These are phyloP conservation scores for Pteropus rufus DNA, from an alignment of 2,797 vertebrate species.

Conservation along the genomic window DNA sequence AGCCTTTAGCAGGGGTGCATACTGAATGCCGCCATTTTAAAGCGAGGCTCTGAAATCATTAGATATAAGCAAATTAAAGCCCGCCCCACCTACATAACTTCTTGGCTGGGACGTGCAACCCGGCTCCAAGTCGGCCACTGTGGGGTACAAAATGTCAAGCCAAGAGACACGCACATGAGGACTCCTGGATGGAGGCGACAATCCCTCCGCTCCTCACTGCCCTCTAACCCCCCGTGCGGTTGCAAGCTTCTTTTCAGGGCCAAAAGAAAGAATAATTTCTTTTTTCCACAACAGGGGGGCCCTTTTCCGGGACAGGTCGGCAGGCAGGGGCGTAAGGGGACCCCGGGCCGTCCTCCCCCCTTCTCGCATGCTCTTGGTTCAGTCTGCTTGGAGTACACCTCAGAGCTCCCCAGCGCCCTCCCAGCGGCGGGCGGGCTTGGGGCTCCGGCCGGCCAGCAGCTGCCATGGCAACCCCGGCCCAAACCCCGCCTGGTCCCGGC, in stretches of 20 bases:
- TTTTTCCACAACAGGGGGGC: not conserved
- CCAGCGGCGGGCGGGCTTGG: conserved; percentile 20
- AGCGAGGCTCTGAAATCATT: conserved; percentile 75
- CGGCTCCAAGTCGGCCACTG: conserved; percentile 35
- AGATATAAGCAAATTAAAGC: conserved; percentile 78
- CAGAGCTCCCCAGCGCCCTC: conserved; percentile 58
- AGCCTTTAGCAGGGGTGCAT: conserved; percentile 81
- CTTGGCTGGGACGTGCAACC: conserved; percentile 66
- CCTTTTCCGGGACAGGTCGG: not conserved
- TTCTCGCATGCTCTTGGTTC: conserved; percentile 68
- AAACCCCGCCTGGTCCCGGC: conserved; percentile 31
- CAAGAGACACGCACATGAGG: not conserved
- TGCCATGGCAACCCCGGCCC: conserved; percentile 72
- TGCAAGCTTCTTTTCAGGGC: not conserved
- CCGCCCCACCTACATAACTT: conserved; percentile 77
- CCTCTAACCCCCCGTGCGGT: not conserved
- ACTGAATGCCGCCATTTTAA: conserved; percentile 84
- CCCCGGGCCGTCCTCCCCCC: not conserved
- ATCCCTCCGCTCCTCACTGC: not conserved
- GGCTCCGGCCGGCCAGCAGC: conserved; percentile 56
- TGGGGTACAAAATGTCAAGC: conserved; percentile 65
- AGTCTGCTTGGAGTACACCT: conserved; percentile 62
- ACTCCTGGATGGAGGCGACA: not conserved
- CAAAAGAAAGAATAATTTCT: not conserved
- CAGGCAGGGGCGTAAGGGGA: not conserved